Conservation (phyloP, 2,888 invertebrate species). For the Lepidochitona cinerea region DNA sequence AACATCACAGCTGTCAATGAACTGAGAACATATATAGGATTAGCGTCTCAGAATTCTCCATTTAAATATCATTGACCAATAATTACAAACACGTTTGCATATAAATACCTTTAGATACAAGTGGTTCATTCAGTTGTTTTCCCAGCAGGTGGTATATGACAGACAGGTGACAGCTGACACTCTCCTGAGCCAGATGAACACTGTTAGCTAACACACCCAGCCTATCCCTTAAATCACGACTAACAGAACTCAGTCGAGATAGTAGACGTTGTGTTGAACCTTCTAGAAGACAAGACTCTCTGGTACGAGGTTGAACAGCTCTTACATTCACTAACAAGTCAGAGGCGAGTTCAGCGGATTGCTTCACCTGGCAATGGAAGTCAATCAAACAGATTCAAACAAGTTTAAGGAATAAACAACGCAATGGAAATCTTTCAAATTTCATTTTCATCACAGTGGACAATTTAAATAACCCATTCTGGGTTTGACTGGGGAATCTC, state of each 20-base stretch:
- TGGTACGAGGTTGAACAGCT: slow-evolving; percentile 16
- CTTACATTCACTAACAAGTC: slow-evolving; percentile 7
- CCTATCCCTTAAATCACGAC: slow-evolving; percentile 2
- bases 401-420: too few species aligned
- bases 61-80: too few species aligned
- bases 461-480: too few species aligned
- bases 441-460: too few species aligned
- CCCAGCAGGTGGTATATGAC: slow-evolving; percentile 35
- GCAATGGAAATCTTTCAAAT: too few species aligned
- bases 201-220: slow-evolving; percentile 13
- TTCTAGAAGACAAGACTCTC: slow-evolving; percentile 25
- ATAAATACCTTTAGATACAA: background rate
- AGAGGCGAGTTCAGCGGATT: slow-evolving; percentile 8
- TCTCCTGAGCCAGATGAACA: slow-evolving; percentile 43
- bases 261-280: slow-evolving; percentile 44
- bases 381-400: too few species aligned
- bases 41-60: too few species aligned
- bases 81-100: too few species aligned
- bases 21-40: too few species aligned
- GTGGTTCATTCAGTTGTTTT: background rate
- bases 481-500: too few species aligned
- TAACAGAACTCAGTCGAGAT: slow-evolving; percentile 40
- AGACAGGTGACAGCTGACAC: slow-evolving; percentile 40
- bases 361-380: too few species aligned
- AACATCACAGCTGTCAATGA: too few species aligned